phyloP scores from a whole-genome alignment of 2,797 vertebrate genomes.

The Arnoldichthys spilopterus region DNA sequence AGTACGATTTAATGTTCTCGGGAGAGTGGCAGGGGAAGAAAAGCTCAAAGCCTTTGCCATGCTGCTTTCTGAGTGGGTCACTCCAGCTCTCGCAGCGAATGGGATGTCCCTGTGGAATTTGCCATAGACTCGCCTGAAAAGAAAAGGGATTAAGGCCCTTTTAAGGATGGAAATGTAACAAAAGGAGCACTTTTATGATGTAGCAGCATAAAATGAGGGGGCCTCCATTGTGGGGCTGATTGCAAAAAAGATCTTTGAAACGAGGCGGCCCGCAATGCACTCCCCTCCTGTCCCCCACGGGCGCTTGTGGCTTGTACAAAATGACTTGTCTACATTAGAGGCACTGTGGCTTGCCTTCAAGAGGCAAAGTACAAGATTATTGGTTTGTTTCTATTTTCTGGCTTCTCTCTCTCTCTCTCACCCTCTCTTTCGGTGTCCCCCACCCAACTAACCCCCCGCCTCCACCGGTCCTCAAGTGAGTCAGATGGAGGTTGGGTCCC shows the following conservation, averaged over 20 bases:
- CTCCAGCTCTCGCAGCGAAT: slow-evolving; percentile 87
- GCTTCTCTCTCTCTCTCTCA: slow-evolving; percentile 58
- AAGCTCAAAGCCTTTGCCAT: slow-evolving; percentile 82
- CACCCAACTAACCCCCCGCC: slow-evolving; percentile 63
- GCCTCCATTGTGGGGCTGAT: slow-evolving; percentile 89
- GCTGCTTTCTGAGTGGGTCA: slow-evolving; percentile 87
- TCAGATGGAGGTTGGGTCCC: slow-evolving; percentile 90
- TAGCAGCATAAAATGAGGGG: slow-evolving; percentile 95
- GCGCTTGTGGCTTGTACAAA: slow-evolving; percentile 80
- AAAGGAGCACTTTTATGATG: slow-evolving; percentile 98
- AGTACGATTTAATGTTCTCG: slow-evolving; percentile 91
- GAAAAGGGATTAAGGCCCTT: slow-evolving; percentile 92
- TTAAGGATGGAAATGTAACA: slow-evolving; percentile 96
- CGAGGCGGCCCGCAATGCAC: slow-evolving; percentile 76
- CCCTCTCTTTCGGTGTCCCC: slow-evolving; percentile 5
- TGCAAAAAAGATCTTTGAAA: slow-evolving; percentile 88
- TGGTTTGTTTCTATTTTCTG: slow-evolving; percentile 89
- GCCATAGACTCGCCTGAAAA: slow-evolving; percentile 87
- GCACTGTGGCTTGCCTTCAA: slow-evolving; percentile 83
- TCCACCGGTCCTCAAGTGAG: slow-evolving; percentile 75
- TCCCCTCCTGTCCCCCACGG: slow-evolving; percentile 72
- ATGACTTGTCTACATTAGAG: slow-evolving; percentile 81
- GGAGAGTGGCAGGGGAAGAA: slow-evolving; percentile 84
- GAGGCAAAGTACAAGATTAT: slow-evolving; percentile 87
- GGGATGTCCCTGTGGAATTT: slow-evolving; percentile 94